These are phyloP conservation scores for Styela clava DNA, from an alignment of 23 tunicate genomes.

Conservation along the genomic window DNA sequence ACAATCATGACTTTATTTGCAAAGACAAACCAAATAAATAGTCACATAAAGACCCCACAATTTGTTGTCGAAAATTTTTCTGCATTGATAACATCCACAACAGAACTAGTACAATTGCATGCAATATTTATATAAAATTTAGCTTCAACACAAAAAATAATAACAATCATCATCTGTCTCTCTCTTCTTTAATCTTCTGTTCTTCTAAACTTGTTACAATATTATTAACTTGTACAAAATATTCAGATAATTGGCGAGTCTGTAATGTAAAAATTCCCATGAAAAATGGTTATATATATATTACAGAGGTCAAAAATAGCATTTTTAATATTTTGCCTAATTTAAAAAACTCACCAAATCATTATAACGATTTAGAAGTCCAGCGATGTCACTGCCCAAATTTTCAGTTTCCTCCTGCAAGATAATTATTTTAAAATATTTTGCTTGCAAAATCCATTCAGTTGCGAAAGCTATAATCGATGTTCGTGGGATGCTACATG, in stretches of 20 bases:
- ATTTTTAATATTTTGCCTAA: background rate
- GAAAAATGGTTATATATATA: no score
- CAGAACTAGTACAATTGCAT: no score
- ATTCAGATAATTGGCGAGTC: background rate
- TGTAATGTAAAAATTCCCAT: background rate
- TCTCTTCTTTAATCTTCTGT: background rate
- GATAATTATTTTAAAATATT: background rate
- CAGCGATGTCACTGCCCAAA: background rate
- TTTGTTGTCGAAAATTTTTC: no score
- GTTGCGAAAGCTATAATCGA: no score
- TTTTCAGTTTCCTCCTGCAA: conserved; percentile 2
- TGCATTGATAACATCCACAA: no score
- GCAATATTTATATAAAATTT: no score
- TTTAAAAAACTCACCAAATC: background rate
- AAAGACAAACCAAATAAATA: no score
- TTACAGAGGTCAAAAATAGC: no score
- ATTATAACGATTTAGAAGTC: background rate
- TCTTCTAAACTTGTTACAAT: background rate
- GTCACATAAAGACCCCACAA: no score
- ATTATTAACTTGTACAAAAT: conserved; percentile 4
- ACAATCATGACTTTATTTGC: no score
- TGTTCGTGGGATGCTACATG: no score
- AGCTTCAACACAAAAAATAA: no score
- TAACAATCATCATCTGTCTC: background rate
- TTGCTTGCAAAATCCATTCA: background rate